phyloP scores from a whole-genome alignment of 1,140 invertebrate genomes.

The Drepana arcuata region DNA sequence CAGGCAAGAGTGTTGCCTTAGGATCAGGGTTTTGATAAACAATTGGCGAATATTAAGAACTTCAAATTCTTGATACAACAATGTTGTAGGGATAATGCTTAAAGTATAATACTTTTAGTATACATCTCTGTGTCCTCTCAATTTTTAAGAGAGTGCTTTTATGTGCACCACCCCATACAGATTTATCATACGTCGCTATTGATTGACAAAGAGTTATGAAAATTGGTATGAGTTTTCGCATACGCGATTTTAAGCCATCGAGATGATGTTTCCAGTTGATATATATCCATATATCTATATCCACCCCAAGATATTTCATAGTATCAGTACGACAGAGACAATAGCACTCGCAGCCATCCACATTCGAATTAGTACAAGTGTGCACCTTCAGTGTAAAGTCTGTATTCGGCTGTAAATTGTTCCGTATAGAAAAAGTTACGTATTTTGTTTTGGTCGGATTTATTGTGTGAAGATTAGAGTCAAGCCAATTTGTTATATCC shows the following conservation, averaged over 20 bases:
- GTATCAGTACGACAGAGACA: neutral
- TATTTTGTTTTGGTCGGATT: slow-evolving; percentile 9
- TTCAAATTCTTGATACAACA: slow-evolving; percentile 5
- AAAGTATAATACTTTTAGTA: slow-evolving; percentile 5
- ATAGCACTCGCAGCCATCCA: neutral
- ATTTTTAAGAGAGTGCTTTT: slow-evolving; percentile 6
- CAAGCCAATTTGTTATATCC: neutral
- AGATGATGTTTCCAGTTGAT: slow-evolving; percentile 6
- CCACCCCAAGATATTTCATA: slow-evolving; percentile 4
- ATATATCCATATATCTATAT: slow-evolving; percentile 2
- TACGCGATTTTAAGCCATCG: neutral
- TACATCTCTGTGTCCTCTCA: slow-evolving; percentile 5
- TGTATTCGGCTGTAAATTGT: slow-evolving; percentile 2
- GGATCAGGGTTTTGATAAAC: slow-evolving; percentile 1
- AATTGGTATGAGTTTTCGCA: slow-evolving; percentile 5
- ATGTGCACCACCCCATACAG: slow-evolving; percentile 4
- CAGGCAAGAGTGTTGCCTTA: slow-evolving; percentile 3
- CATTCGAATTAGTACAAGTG: neutral
- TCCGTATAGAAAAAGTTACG: slow-evolving; percentile 5
- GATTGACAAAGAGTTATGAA: slow-evolving; percentile 4
- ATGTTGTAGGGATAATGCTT: slow-evolving; percentile 2
- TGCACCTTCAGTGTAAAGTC: neutral
- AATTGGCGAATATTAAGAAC: slow-evolving; percentile 6
- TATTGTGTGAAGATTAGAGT: neutral
- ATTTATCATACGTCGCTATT: slow-evolving; percentile 6